Evolutionary conservation across 2,113 vertebrate genomes (phyloP), one percentile per base, ranked within the genome.

Genomic region (Coryphaenoides rupestris): DNA sequence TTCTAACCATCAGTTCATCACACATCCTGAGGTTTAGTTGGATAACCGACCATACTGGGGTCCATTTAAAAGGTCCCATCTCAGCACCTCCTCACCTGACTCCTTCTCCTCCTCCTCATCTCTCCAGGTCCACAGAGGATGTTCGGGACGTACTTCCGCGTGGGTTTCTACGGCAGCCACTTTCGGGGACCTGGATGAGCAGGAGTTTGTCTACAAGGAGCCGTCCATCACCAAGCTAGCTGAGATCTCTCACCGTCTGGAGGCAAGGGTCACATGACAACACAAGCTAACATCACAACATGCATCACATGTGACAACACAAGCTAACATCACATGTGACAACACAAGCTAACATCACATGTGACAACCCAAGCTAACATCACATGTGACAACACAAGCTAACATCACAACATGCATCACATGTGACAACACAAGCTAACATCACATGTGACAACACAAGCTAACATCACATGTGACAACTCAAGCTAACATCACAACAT

Each of bases 191-290:
- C 85, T 95, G 78, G 94, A 96, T 0, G 94, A 93, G 58, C 94
- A 95, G 68, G 94, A 96, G 82, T 96, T 95, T 61, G 94, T 95
- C 26, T 96, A 96, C 85, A 96, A 96, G 78, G 95, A 96, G 73
- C 95, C 95, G 0, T 95, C 95, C 0, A 95, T 95, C 85, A 96
- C 95, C 24, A 96, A 96, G 77, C 80, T 96, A 74, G 92, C 94
- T 0, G 94, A 96, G 88, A 96, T 95, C 70, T 95, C 94, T 0
- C 91, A 96, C 84, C 88, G 94, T 33, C 90, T 96, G 1, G 93
- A 95, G 94, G 94, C 89, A 86, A 0, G 33, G 5, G 86, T 72
- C 54, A 28, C 28, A 33, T 10, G 10, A 22, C n/a, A n/a, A 15
- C 9, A 61, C 52, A 21, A 16, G 1, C n/a, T n/a, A n/a, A 60